Evolutionary conservation across 2,888 invertebrate genomes (phyloP).

Genomic region (Drosophila robusta): DNA sequence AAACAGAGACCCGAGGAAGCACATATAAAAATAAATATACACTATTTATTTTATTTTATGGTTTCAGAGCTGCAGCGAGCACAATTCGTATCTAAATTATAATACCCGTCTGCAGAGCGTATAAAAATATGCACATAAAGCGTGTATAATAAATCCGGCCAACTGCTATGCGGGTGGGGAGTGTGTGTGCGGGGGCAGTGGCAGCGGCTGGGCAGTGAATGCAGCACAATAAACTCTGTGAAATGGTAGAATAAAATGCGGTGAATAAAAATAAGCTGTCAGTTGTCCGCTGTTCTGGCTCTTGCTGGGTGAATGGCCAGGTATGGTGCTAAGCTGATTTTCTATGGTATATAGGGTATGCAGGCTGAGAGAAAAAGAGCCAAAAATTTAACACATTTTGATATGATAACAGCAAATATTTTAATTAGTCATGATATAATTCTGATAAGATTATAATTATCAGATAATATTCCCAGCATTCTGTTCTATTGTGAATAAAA

Average conservation of each 20-base stretch:
- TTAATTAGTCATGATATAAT: background rate
- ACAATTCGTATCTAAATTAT: conserved; percentile 7
- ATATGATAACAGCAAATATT: background rate
- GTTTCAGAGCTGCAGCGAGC: conserved; percentile 2
- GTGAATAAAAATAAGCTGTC: conserved; percentile 59
- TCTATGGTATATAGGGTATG: conserved; percentile 33
- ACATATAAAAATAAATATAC: background rate
- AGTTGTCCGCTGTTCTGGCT: conserved; percentile 30
- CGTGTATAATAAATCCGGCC: conserved; percentile 61
- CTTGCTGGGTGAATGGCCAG: conserved; percentile 47
- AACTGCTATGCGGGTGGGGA: conserved; percentile 11
- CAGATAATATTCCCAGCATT: no score
- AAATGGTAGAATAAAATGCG: conserved; percentile 54
- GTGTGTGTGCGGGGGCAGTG: conserved; percentile 1
- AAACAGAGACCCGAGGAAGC: background rate
- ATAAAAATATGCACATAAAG: conserved; percentile 75
- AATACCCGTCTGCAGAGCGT: conserved; percentile 25
- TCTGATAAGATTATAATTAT: background rate
- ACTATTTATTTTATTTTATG: conserved; percentile 15
- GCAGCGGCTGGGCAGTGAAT: conserved; percentile 15
- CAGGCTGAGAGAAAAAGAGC: no score
- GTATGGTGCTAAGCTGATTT: conserved; percentile 24
- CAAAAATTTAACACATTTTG: background rate
- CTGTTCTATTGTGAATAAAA: no score
- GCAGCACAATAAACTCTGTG: conserved; percentile 52